A percentile compares a stretch with the other conserved stretches of the same genome.
These are phyloP conservation scores for Cynaeus angustus DNA, from an alignment of 2,888 invertebrate species.

Conservation along the genomic window DNA sequence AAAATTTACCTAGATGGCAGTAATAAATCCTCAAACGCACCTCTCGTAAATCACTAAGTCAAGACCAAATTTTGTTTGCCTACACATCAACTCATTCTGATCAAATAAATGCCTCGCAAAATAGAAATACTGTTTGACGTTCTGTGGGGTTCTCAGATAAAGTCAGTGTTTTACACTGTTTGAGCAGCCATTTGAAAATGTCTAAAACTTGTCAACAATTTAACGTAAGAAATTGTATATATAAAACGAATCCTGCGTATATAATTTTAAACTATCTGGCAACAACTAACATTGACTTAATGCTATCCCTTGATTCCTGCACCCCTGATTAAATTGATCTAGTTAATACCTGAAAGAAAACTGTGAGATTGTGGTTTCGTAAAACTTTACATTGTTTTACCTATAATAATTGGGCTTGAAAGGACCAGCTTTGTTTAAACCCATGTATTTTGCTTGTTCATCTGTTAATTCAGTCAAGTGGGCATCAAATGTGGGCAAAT, in stretches of 20 bases:
- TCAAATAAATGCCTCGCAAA: background rate
- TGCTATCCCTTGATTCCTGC: conserved; percentile 46
- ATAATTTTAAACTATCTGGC: conserved; percentile 52
- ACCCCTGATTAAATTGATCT: conserved; percentile 29
- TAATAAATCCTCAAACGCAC: background rate
- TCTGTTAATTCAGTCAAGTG: conserved; percentile 96
- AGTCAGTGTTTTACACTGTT: conserved; percentile 23
- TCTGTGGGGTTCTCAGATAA: conserved; percentile 3
- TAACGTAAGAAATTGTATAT: conserved; percentile 9
- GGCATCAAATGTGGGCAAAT: conserved; percentile 97
- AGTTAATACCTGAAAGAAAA: conserved; percentile 42
- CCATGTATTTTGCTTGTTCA: conserved; percentile 98
- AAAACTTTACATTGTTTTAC: conserved; percentile 70
- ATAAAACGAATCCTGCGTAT: conserved; percentile 38
- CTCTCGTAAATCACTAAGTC: conserved; percentile 1
- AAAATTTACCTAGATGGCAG: conserved; percentile 10
- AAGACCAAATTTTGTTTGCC: conserved; percentile 4
- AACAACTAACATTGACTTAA: conserved; percentile 59
- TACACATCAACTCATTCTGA: background rate
- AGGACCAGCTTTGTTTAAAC: conserved; percentile 97
- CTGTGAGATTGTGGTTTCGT: background rate
- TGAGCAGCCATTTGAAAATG: conserved; percentile 16
- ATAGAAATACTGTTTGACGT: conserved; percentile 11
- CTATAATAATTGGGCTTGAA: conserved; percentile 99
- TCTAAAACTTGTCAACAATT: conserved; percentile 35